A percentile compares a stretch with the other conserved stretches of the same genome.
phyloP scores from a whole-genome alignment of 2,797 vertebrate species.

The Lagorchestes hirsutus region DNA sequence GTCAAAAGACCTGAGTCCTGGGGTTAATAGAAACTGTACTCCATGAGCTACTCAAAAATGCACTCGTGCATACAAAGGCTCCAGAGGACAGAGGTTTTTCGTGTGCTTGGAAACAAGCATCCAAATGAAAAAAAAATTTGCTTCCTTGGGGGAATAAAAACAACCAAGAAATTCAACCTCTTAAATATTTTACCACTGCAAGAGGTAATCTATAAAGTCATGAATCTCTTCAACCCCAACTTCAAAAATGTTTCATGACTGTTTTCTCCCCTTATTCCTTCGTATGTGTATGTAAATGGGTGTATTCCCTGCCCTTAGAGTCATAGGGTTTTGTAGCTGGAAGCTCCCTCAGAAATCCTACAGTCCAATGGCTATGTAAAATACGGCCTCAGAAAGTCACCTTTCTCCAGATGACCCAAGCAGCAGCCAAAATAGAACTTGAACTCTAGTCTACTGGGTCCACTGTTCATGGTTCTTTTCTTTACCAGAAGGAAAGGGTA shows the following conservation, averaged over 20 bases:
- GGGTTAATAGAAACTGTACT: slow-evolving; percentile 11
- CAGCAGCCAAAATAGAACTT: background rate
- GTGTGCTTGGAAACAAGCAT: slow-evolving; percentile 1
- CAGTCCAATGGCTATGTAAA: background rate
- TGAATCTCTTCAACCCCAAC: background rate
- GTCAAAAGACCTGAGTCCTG: background rate
- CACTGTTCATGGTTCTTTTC: background rate
- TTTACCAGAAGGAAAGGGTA: background rate
- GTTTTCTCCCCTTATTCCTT: background rate
- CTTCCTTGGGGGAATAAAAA: background rate
- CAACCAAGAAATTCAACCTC: background rate
- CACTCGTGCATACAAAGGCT: background rate
- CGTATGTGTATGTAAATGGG: background rate
- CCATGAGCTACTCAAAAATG: accelerated
- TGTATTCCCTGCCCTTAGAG: background rate
- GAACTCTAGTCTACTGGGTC: background rate
- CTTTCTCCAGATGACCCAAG: background rate
- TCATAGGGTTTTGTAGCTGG: background rate
- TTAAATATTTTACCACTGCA: slow-evolving; percentile 1
- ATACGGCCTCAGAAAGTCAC: background rate
- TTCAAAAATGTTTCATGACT: slow-evolving; percentile 7
- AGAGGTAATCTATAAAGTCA: background rate
- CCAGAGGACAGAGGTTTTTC: background rate
- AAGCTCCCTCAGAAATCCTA: background rate
- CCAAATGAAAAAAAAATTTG: background rate